Base-by-base conservation (phyloP, 2,113 vertebrate genomes). In the Oncorhynchus nerka region DNA sequence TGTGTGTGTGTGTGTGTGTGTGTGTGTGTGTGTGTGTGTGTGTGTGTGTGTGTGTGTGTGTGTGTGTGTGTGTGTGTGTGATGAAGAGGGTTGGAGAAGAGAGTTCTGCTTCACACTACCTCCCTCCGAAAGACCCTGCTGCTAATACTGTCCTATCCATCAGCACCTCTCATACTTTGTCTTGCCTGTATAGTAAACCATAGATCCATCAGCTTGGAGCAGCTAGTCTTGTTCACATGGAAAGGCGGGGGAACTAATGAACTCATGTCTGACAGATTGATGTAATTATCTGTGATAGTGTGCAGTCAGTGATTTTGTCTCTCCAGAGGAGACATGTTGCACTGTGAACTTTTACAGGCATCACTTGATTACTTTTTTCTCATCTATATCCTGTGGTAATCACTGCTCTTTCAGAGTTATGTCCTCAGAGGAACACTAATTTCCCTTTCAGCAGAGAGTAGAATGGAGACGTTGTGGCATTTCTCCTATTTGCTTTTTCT, bases 241-340 rank as follows among this genome's bases (percentile, higher is more conserved):
- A 34, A 71, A 66, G 61, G 5, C 62, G 3, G 12, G 6, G 24
- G 28, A 24, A 64, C 45, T 22, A 70, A 79, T 11, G 71, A 80
- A 19, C 30, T 68, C 67, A 13, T 55, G 32, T 55, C 71, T 64
- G 65, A 77, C 70, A 71, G 26, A 49, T 20, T 76, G 75, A 85
- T 82, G 62, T 83, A 82, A 85, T 87, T 80, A 75, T 66, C 68
- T 73, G 72, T 68, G 85, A 89, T 81, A 75, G 34, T 71, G 57
- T 61, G 75, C 1, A 8, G 45, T 4, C n/a, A n/a, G 55, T 75
- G 39, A 45, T 68, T 68, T 75, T 68, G 30, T 57, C 7, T 65
- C 75, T 24, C 62, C 28, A 39, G 65, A 24, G 59, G 78, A 49
- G 2, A 9, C 39, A 45, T 34, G 34, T 34, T 22, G 32, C 30